Evolutionary conservation across 2,888 invertebrate species (phyloP), one percentile per base, ranked within the genome.

Genomic region (Drosophila recens): DNA sequence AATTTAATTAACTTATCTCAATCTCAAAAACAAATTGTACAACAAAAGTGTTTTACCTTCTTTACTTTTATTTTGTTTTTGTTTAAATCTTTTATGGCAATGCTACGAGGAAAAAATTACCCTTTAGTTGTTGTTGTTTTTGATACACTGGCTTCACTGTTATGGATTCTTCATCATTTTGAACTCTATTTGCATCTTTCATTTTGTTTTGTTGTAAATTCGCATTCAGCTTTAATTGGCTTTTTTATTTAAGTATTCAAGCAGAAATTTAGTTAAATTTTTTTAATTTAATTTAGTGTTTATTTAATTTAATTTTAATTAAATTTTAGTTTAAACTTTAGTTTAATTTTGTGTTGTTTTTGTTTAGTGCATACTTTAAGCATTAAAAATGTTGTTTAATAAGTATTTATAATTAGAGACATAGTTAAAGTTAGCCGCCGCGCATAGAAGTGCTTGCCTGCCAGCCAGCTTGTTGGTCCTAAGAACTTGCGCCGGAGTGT

Each of bases 71-170:
- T 30, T 62, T 36, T 38, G 23, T 54, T 33, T 53, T 17, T 11
- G 4, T 15, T 43, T 38, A 4, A 13, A 53, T 33, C 34, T 15
- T 45, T 30, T 43, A 49, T 68, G 66, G 62, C 69, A 73, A 67
- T 74, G 58, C 82, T 81, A 78, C 69, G 79, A 68, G 79, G 79
- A 84, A 77, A 79, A 83, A 80, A 84, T 80, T 84, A 80, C 85
- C 85, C 74, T 84, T 78, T 81, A 68, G 69, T 76, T 77, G 30
- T 67, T 62, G 34, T 30, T 65, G 20, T 65, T 57, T 38, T 71
- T 63, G 52, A 52, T 75, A 52, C 34, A 43, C 52, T 65, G 58
- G 64, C 64, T 42, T 48, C 33, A 58, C 59, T 53, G 27, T 48
- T 54, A 48, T 66, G 65, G n/a, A 63, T 57, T 62, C 17, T 36